Base-by-base conservation (phyloP, 2,113 vertebrate species). In the Chionomys nivalis region DNA sequence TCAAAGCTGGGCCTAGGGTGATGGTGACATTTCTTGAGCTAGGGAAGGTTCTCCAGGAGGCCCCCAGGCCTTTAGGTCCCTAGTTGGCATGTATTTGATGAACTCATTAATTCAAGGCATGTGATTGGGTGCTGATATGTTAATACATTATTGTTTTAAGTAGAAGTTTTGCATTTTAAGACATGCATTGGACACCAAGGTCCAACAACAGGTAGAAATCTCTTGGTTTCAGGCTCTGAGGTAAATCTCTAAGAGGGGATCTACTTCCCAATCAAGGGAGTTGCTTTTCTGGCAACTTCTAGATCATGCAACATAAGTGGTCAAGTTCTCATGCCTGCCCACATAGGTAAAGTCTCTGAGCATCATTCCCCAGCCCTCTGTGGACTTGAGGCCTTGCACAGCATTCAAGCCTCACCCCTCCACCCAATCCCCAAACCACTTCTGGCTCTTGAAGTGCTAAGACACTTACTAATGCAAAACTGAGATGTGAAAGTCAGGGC, bases 381-480 rank as follows among this genome's bases (percentile, higher is more conserved):
- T 49, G 26, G 11, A 81, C 55, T 55, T 2, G 2, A 85, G 70
- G 33, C 70, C 90, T 88, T 63, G 65, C 49, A 47, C 33, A n/a
- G 13, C 4, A 0, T 76, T 94, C 85, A 92, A 52, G 78, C 24
- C 26, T 83, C 77, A 73, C 42, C 58, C 66, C 19, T 55, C 42
- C 21, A 61, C 76, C 36, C 28, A 49, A 26, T n/a, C 70, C 63
- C 93, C 6, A 90, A 96, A 78, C 61, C 65, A 65, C 93, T 78
- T 86, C 93, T 87, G 94, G 65, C 55, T 87, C 78, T 70, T 55
- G 28, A 95, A 65, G 79, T 63, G 26, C 47, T 4, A 77, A 73
- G 36, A 33, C 33, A 36, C 78, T 96, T 88, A 94, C 13, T 47
- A 86, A 49, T 49, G 42, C 82, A 96, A 97, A 94, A 96, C 86